Base-by-base conservation (phyloP, 2,888 invertebrate genomes). In the Drepanosiphum platanoidis region DNA sequence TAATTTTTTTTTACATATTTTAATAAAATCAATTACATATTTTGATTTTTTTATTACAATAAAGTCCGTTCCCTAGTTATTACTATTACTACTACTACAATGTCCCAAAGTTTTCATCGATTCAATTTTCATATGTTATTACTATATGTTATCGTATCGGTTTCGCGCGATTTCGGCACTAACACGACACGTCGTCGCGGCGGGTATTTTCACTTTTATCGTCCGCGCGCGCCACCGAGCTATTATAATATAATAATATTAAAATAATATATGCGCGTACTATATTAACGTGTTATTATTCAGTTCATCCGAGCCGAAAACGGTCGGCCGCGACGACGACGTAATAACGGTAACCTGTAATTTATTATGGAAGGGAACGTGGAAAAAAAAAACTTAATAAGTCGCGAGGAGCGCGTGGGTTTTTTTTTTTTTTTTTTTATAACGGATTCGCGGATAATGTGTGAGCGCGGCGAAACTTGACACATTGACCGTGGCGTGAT, bases 311-410 rank as follows among this genome's bases (percentile, higher is more conserved):
- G 13, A 75, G 8, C 77, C 36, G 2, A 61, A 77, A 39, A 30
- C 4, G 9, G 1, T 39, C 39, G 27, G 30, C 27, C 7, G n/a
- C n/a, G n/a, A n/a, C n/a, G n/a, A n/a, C n/a, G 27, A 61, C 9
- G 11, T 36, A 36, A 61, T 4, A 2, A 58, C 4, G 18, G 11
- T 0, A 34, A 9, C 18, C 22, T 52, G 52, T 52, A 52, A 22
- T 22, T 27, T 27, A 30, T 2, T n/a, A 15, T 34, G 52, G n/a
- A n/a, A n/a, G n/a, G n/a, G n/a, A n/a, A n/a, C n/a, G n/a, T n/a
- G n/a, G n/a, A n/a, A n/a, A 75, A 58, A 30, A n/a, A 36, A 61
- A 46, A 66, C 32, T 79, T 66, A 39, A 39, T 15, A 66, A 42
- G 64, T 66, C 15, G 32, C 4, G 13, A 27, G 61, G 13, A 27